Conservation (phyloP, 2,797 vertebrate genomes). For the Gambelia wislizenii region DNA sequence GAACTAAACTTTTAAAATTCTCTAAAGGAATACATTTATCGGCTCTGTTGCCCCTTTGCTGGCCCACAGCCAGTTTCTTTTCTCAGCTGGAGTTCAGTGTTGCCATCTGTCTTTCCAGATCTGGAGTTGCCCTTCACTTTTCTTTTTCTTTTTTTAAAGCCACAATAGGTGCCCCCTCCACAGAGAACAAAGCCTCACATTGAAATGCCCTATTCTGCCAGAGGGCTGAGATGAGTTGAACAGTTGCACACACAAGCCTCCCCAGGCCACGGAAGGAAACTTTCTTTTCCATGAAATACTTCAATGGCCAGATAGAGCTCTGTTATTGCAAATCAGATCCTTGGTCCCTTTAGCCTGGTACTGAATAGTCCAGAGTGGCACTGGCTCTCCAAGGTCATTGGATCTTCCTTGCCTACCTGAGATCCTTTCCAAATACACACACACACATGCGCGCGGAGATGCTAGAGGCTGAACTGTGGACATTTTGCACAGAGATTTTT, state of each 20-base stretch:
- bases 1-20: not conserved
- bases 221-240: not conserved
- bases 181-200: not conserved
- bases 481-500: not conserved
- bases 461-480: not conserved
- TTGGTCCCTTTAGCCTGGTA: not conserved
- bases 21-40: slow-evolving; percentile 27
- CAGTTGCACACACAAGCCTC: rapidly evolving
- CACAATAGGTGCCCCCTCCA: slow-evolving; percentile 44
- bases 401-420: not conserved
- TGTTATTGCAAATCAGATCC: not conserved
- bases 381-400: not conserved
- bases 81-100: slow-evolving; percentile 70
- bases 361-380: not conserved
- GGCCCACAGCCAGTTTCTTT: slow-evolving; percentile 65
- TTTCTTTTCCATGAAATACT: not conserved
- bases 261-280: rapidly evolving
- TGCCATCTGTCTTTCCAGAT: slow-evolving; percentile 75
- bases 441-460: too few relatives aligned
- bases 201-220: rapidly evolving
- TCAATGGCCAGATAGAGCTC: not conserved
- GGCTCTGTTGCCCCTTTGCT: slow-evolving; percentile 51
- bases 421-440: not conserved
- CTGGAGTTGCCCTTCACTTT: slow-evolving; percentile 60
- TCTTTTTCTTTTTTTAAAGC: not conserved